phyloP scores from a whole-genome alignment of 2,797 vertebrate genomes.

The Tangara arthus region DNA sequence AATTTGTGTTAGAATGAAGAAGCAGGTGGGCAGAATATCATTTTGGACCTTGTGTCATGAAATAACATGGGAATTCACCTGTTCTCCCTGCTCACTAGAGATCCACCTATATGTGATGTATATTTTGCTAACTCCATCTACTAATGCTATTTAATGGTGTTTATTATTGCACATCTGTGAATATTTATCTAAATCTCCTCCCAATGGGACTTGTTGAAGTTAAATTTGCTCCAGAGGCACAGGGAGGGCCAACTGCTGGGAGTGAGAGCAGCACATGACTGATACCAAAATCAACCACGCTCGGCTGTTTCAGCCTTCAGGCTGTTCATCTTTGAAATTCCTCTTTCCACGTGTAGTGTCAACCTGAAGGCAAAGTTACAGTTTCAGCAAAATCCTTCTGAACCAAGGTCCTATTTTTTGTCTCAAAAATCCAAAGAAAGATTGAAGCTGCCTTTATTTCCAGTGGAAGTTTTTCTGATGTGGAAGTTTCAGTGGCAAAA shows the following conservation, averaged over 20 bases:
- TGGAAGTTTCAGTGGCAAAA: neutral
- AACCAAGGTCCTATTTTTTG: neutral
- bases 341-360: fast-evolving
- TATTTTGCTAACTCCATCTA: neutral
- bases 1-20: neutral
- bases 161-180: conserved; percentile 13
- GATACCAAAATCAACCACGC: neutral
- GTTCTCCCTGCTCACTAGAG: neutral
- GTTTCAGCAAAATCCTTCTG: neutral
- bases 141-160: neutral
- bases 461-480: neutral
- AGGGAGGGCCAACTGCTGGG: neutral
- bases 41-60: neutral
- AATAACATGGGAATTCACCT: neutral
- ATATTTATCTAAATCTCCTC: neutral
- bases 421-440: neutral
- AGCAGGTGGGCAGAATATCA: neutral
- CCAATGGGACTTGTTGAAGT: neutral
- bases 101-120: neutral
- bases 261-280: neutral
- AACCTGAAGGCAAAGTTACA: neutral
- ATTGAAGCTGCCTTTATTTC: neutral
- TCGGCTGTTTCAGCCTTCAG: neutral
- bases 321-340: neutral
- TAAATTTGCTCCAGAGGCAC: neutral